A percentile compares a stretch with the other conserved stretches of the same genome.
Conservation (phyloP, 2,797 vertebrate genomes). For the Poecile montanus region DNA sequence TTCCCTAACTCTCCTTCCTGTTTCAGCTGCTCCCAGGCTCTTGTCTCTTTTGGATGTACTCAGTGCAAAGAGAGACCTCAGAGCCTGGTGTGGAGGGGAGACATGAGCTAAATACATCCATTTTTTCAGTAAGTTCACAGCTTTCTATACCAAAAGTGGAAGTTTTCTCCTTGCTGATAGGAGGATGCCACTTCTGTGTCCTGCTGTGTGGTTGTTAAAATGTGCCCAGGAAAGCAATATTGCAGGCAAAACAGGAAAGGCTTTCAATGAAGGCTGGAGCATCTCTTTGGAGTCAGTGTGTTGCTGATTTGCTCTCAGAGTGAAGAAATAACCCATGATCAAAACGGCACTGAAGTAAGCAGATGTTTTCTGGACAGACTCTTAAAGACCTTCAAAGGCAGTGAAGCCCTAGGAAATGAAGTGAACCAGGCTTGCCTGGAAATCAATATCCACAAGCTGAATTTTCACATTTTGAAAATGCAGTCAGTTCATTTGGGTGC, state of each 20-base stretch:
- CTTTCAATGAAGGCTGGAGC: background rate
- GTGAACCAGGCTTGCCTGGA: background rate
- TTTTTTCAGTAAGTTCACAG: background rate
- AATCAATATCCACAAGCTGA: background rate
- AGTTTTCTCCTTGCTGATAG: background rate
- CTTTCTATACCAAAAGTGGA: background rate
- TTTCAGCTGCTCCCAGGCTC: background rate
- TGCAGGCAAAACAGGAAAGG: background rate
- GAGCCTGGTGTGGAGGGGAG: background rate
- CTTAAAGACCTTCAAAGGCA: background rate
- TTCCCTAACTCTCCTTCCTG: background rate
- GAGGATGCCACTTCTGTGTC: background rate
- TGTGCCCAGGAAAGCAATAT: background rate
- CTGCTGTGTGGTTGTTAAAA: background rate
- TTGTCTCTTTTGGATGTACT: background rate
- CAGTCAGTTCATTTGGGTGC: background rate
- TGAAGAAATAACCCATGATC: background rate
- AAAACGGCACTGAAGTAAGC: background rate
- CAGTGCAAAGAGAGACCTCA: background rate
- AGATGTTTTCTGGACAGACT: background rate
- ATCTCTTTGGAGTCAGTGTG: background rate
- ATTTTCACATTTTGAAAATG: slow-evolving; percentile 4
- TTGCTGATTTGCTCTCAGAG: background rate
- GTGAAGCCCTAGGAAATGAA: background rate
- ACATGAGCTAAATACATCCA: background rate